Percentiles rank a stretch among this genome's conserved stretches.
Evolutionary conservation across 2,113 vertebrate genomes (phyloP).

Genomic region (Thinocorus orbignyianus): DNA sequence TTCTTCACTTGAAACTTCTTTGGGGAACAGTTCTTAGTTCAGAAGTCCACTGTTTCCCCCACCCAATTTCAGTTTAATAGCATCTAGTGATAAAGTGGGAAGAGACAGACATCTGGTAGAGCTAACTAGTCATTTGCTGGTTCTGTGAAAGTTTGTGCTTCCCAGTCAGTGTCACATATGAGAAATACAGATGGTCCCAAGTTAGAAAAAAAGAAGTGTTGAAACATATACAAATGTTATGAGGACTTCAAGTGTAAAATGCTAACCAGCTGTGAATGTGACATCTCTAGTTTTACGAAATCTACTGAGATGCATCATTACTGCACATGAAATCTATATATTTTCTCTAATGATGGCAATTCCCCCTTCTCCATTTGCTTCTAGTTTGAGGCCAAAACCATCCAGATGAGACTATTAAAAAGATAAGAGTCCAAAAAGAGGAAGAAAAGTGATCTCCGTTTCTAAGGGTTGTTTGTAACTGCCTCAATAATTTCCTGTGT

Average conservation of each 20-base stretch:
- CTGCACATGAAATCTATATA: conserved; percentile 18
- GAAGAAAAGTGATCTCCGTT: background rate
- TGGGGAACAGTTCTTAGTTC: background rate
- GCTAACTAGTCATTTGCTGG: conserved; percentile 47
- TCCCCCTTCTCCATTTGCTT: background rate
- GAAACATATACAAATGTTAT: conserved; percentile 54
- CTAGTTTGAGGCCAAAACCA: background rate
- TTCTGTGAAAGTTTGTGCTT: conserved; percentile 58
- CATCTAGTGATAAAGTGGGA: conserved; percentile 31
- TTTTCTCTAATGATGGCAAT: background rate
- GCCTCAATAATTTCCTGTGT: conserved; percentile 62
- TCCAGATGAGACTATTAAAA: background rate
- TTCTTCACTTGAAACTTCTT: conserved; percentile 20
- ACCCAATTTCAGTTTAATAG: conserved; percentile 48
- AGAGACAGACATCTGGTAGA: conserved; percentile 54
- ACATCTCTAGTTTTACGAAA: conserved; percentile 55
- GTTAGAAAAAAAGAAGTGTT: conserved; percentile 3
- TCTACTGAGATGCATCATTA: conserved; percentile 21
- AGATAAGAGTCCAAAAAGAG: background rate
- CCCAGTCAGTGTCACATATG: conserved; percentile 48
- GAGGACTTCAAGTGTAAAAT: conserved; percentile 51
- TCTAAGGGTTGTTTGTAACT: conserved; percentile 37
- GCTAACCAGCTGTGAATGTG: conserved; percentile 53
- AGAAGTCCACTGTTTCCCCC: background rate
- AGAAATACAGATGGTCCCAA: conserved; percentile 52